A percentile compares a stretch with the other conserved stretches of the same genome.
Evolutionary conservation across 2,113 vertebrate genomes (phyloP).

Genomic region (human): GRCh38 chr7:75248001-75248500

Average conservation of each 20-base stretch:
- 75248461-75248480: background rate
- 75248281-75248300: background rate
- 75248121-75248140: too few relatives aligned
- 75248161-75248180: background rate
- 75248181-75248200: background rate
- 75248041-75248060: too few relatives aligned
- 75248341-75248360: background rate
- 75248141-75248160: background rate
- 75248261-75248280: background rate
- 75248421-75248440: background rate
- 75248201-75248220: background rate
- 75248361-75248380: background rate
- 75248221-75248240: background rate
- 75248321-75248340: background rate
- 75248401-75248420: background rate
- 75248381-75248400: background rate
- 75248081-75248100: too few relatives aligned
- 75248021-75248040: too few relatives aligned
- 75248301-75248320: background rate
- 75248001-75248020: too few relatives aligned
- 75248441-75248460: background rate
- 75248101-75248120: too few relatives aligned
- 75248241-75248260: background rate
- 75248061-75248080: too few relatives aligned
- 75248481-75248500: accelerated